phyloP scores from a whole-genome alignment of 2,888 invertebrate species.

The Drosophila peninsularis region DNA sequence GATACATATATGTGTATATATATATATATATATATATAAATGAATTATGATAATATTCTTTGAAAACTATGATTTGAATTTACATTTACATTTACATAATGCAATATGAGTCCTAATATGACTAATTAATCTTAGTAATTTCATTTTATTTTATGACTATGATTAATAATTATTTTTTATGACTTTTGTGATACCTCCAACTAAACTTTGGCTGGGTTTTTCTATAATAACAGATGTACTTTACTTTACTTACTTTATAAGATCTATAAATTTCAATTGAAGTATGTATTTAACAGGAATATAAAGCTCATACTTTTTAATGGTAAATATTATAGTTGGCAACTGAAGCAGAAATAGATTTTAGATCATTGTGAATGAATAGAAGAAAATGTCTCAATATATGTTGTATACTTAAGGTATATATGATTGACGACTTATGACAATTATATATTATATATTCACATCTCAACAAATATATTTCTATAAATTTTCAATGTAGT shows the following conservation, averaged over 20 bases:
- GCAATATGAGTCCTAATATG: background rate
- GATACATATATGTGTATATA: background rate
- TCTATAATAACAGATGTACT: conserved; percentile 1
- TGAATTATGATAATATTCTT: background rate
- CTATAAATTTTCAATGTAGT: background rate
- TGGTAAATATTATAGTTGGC: background rate
- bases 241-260: too few relatives aligned
- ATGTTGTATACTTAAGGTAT: background rate
- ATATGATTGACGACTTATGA: too few relatives aligned
- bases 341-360: background rate
- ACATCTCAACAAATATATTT: too few relatives aligned
- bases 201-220: background rate
- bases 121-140: background rate
- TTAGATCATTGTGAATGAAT: background rate
- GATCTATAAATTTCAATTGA: background rate
- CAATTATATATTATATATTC: too few relatives aligned
- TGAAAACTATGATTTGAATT: background rate
- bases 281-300: background rate
- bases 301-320: background rate
- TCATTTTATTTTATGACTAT: background rate
- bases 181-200: background rate
- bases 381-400: background rate
- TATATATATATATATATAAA: background rate
- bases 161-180: background rate
- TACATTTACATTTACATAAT: background rate